Percentiles rank a stretch among this genome's conserved stretches.
These are phyloP conservation scores for Scylla paramamosain DNA, from an alignment of 1,140 invertebrate genomes.

Conservation along the genomic window DNA sequence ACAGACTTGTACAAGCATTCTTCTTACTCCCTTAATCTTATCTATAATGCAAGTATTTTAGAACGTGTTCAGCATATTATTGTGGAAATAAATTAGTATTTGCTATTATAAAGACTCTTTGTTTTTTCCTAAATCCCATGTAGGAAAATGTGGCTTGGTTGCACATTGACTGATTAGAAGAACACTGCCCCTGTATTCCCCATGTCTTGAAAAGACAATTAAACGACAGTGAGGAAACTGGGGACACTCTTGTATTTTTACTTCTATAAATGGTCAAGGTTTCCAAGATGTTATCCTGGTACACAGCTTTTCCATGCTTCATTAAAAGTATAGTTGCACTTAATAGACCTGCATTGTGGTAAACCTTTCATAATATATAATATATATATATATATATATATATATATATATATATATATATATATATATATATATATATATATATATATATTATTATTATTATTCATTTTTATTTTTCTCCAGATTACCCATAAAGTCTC, in stretches of 20 bases:
- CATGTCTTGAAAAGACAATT: no score
- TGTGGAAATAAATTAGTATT: conserved; percentile 75
- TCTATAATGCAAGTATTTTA: conserved; percentile 74
- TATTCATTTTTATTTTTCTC: neutral
- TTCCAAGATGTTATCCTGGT: no score
- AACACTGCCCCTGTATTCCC: no score
- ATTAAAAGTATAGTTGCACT: no score
- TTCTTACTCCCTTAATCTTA: conserved; percentile 75
- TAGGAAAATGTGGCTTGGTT: no score
- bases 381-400: conserved; percentile 51
- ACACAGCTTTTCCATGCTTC: no score
- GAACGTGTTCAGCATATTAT: conserved; percentile 74
- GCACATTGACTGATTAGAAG: no score
- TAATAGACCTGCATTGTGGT: no score
- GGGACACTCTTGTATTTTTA: no score
- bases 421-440: conserved; percentile 44
- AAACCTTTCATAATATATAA: neutral
- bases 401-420: conserved; percentile 48
- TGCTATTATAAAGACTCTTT: conserved; percentile 58
- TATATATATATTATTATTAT: conserved; percentile 24
- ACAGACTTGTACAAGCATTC: conserved; percentile 75
- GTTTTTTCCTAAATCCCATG: neutral
- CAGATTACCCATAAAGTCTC: neutral
- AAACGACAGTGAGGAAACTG: no score
- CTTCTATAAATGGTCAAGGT: no score